Evolutionary conservation across 2,888 invertebrate species (phyloP).

Genomic region (Anodontia alba): DNA sequence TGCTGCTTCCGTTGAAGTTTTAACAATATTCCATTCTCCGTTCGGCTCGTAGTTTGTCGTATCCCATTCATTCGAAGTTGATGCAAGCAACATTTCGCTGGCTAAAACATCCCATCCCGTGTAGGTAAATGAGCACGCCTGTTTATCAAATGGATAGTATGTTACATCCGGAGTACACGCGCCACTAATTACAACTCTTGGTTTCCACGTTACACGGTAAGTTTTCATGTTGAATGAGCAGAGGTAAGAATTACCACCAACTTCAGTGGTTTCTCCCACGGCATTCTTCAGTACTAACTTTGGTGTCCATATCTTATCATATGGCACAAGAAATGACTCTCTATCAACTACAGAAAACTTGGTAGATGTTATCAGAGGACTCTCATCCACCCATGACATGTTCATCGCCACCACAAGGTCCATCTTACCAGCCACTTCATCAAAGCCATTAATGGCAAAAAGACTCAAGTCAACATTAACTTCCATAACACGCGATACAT

Average conservation of each 20-base stretch:
- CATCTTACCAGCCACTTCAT: conserved; percentile 12
- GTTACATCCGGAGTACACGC: conserved; percentile 38
- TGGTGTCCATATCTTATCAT: conserved; percentile 42
- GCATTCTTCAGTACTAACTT: conserved; percentile 36
- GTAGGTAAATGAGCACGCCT: conserved; percentile 19
- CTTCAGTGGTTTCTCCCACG: conserved; percentile 11
- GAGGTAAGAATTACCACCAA: conserved; percentile 11
- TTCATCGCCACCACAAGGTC: conserved; percentile 15
- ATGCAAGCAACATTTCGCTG: conserved; percentile 14
- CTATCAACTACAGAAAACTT: background rate
- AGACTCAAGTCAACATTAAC: background rate
- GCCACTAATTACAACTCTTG: conserved; percentile 30
- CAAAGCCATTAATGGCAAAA: conserved; percentile 13
- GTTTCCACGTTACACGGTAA: conserved; percentile 41
- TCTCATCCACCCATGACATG: conserved; percentile 12
- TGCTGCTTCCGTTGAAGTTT: conserved; percentile 23
- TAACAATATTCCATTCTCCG: conserved; percentile 47
- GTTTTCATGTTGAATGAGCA: conserved; percentile 18
- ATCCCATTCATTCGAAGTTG: conserved; percentile 6
- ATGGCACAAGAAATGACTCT: background rate
- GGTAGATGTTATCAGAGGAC: background rate
- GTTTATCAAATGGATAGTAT: conserved; percentile 40
- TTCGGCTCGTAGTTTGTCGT: conserved; percentile 23
- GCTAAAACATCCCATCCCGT: conserved; percentile 20
- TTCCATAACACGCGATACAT: background rate